phyloP scores from a whole-genome alignment of 1,140 invertebrate genomes.

The Hylyphantes graminicola region DNA sequence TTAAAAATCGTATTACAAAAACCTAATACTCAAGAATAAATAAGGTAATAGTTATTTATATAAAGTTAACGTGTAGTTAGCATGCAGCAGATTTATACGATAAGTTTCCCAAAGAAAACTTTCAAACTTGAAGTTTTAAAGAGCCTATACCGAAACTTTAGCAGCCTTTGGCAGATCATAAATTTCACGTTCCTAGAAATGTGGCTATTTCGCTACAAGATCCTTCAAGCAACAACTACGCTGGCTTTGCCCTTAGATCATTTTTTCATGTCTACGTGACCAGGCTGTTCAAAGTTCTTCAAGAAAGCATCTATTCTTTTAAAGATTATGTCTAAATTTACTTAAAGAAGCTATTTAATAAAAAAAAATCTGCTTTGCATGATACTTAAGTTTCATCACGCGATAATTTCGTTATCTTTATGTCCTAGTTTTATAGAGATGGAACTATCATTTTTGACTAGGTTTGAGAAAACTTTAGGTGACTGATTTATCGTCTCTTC shows the following conservation, averaged over 20 bases:
- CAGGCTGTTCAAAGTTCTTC: not conserved
- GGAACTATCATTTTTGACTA: no score
- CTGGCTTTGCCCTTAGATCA: not conserved
- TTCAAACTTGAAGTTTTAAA: conserved; percentile 14
- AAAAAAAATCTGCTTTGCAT: conserved; percentile 11
- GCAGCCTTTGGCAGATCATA: conserved; percentile 20
- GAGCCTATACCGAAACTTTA: not conserved
- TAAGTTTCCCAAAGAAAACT: conserved; percentile 4
- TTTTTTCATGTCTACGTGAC: conserved; percentile 14
- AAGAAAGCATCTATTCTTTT: conserved; percentile 8
- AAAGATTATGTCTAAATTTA: conserved; percentile 20
- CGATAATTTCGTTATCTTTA: not conserved
- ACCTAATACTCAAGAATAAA: no score
- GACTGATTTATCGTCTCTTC: no score
- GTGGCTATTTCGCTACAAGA: conserved; percentile 10
- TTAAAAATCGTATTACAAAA: no score
- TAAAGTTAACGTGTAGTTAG: conserved; percentile 26
- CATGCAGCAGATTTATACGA: conserved; percentile 3
- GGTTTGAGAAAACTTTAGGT: no score
- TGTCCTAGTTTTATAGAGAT: no score
- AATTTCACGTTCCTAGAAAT: conserved; percentile 25
- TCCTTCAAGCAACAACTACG: not conserved
- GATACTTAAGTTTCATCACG: not conserved
- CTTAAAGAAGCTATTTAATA: conserved; percentile 32
- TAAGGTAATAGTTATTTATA: no score